Evolutionary conservation across 2,888 invertebrate species (phyloP), one percentile per base, ranked within the genome.

Genomic region (Rhaphigaster nebulosa): DNA sequence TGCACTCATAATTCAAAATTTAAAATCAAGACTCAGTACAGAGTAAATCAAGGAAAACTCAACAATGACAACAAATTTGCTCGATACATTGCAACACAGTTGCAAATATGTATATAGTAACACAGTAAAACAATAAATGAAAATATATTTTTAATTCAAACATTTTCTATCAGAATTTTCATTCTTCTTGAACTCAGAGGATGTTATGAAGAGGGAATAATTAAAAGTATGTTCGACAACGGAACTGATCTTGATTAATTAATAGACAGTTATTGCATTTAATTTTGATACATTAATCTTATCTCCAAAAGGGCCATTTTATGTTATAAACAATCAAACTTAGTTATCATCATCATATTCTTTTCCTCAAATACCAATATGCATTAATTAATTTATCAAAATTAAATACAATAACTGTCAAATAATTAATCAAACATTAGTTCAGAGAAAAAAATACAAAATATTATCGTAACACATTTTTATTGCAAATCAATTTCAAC

Each of bases 401-500:
- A 65, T 65, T 29, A 60, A 60, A 60, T 60, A 29, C 13, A 65
- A 15, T 54, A 60, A n/a, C n/a, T 60, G 5, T n/a, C 6, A n/a
- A 1, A 2, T n/a, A 60, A 60, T 60, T 60, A 10, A 10, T n/a
- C 0, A 60, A 60, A 56, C 4, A 6, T 13, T 12, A 13, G 12
- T n/a, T 60, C 1, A 13, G 60, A 38, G 15, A 23, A 38, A 38
- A 76, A 76, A 76, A 38, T 29, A 76, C 20, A 76, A 38, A 26
- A 84, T 15, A 41, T 84, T 45, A n/a, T 84, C 41, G n/a, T 84
- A 84, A 84, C 45, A 84, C 84, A 20, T 45, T 84, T 80, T 45
- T 84, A 84, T 84, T 84, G 45, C 84, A 84, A 45, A 84, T 84
- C 15, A 80, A 84, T 50, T n/a, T 84, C 84, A 84, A 84, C 84